Evolutionary conservation across 1,140 invertebrate species (phyloP), one percentile per base, ranked within the genome.

Genomic region (Chlorops oryzae): DNA sequence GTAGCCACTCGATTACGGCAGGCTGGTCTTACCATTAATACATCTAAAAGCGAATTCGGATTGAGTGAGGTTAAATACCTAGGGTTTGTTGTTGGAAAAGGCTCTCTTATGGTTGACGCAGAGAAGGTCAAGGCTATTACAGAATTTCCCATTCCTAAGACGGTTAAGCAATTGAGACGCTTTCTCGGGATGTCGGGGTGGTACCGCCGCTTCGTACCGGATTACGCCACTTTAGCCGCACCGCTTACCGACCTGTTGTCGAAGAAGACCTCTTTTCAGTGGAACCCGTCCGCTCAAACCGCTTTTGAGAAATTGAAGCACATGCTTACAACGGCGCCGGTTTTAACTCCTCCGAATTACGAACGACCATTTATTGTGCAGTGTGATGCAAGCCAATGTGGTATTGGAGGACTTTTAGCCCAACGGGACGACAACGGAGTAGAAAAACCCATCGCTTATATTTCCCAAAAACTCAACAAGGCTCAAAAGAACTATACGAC

Each of bases 1-100:
- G 23, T 51, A 15, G 42, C 50, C 17, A 5, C 17, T 5, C 22
- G 40, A 5, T 18, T 51, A 13, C 27, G 24, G n/a, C 12, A n/a
- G 20, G 42, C 50, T n/a, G 50, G 50, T 10, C 25, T 45, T 2
- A 51, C 50, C 3, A 51, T 51, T 28, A 51, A 51, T 15, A 23
- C 46, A 21, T 34, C 28, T 15, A 51, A 51, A 51, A 63, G 1
- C 63, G 73, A 65, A 23, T 52, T 80, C 2, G 77, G 73, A 23
- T 58, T 78, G 13, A 18, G 32, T 22, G 49, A 51, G 20, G 49
- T 51, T 21, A 28, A 35, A 25, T 51, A 51, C 24, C 22, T 51
- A 17, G 40, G 41, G 5, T 34, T 44, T 9, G 24, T 51, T 4
- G 40, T 51, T 35, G 49, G 49, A 18, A 35, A 51, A n/a, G n/a